Conservation (phyloP, 2,797 vertebrate species). For the Chloroceryle inda region DNA sequence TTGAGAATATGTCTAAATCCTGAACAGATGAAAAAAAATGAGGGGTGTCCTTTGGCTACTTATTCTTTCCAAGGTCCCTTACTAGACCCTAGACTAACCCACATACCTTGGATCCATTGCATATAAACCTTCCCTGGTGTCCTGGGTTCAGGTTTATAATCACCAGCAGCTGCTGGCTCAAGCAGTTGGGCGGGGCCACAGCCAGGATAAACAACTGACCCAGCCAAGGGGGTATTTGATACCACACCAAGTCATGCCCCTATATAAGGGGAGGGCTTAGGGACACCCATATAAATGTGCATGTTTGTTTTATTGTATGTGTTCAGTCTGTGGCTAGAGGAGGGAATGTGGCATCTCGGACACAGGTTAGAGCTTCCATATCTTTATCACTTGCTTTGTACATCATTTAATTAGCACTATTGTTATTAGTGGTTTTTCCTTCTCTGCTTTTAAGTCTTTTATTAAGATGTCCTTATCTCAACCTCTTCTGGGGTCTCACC, state of each 20-base stretch:
- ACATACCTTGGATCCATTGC: accelerated
- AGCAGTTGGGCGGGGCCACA: neutral
- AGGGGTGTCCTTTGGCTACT: neutral
- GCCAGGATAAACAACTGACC: too few relatives aligned
- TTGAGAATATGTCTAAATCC: neutral
- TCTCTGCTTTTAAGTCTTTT: neutral
- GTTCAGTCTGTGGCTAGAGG: neutral
- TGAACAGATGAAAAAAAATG: neutral
- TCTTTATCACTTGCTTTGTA: neutral
- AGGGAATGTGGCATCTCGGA: neutral
- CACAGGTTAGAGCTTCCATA: neutral
- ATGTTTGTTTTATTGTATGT: neutral
- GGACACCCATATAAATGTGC: too few relatives aligned
- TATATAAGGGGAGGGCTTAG: too few relatives aligned
- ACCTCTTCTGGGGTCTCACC: neutral
- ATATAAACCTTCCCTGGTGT: neutral
- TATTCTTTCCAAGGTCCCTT: neutral
- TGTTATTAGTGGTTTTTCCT: neutral
- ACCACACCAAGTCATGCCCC: too few relatives aligned
- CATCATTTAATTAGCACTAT: neutral
- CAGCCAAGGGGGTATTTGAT: too few relatives aligned
- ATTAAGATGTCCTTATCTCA: neutral
- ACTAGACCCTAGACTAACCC: neutral
- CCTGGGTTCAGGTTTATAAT: neutral
- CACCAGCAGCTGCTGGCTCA: neutral